Percentiles rank a stretch among this genome's conserved stretches.
Evolutionary conservation across 2,888 invertebrate species (phyloP).

Genomic region (Nemurella pictetii): DNA sequence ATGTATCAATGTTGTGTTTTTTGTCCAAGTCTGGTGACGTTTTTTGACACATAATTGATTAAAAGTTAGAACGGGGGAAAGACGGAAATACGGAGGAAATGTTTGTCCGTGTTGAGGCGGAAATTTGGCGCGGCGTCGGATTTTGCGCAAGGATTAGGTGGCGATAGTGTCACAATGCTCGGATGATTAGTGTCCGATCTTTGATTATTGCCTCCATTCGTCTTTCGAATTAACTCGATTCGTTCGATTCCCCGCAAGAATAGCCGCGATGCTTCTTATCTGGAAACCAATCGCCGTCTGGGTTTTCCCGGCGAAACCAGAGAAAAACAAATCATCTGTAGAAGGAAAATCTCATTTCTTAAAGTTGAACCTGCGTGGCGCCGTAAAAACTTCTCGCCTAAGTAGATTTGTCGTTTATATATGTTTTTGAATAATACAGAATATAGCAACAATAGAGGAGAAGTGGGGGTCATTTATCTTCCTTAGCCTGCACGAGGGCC

Average conservation of each 20-base stretch:
- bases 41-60: not conserved
- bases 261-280: not conserved
- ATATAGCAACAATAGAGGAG: constrained; percentile 1
- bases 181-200: not conserved
- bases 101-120: not conserved
- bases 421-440: constrained; percentile 17
- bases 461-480: constrained; percentile 19
- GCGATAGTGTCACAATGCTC: not conserved
- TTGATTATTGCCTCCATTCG: not conserved
- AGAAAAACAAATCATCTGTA: constrained; percentile 1
- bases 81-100: not conserved
- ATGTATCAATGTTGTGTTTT: not conserved
- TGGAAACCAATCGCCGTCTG: not conserved
- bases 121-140: not conserved
- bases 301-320: not conserved
- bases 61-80: not conserved
- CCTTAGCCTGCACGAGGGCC: not conserved
- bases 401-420: not conserved
- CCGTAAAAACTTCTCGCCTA: not conserved
- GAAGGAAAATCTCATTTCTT: not conserved
- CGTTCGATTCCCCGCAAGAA: not conserved
- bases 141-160: not conserved
- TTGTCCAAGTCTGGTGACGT: not conserved
- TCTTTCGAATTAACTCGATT: not conserved
- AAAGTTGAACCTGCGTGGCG: not conserved